phyloP scores from a whole-genome alignment of 2,888 invertebrate species.

The Adineta ricciae region DNA sequence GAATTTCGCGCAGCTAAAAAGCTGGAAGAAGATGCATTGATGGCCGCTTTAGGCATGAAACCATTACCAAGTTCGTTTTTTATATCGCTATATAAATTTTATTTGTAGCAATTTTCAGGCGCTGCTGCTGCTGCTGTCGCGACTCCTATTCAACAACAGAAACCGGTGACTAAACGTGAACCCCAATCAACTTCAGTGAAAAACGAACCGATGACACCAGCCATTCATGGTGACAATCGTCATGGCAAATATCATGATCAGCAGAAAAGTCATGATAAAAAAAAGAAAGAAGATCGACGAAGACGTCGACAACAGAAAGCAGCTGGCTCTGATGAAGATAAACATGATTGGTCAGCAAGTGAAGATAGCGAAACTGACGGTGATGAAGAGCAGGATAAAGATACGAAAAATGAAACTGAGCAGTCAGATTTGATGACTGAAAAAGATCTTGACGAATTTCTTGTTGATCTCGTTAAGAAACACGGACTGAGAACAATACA shows the following conservation, averaged over 20 bases:
- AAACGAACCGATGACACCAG: not conserved
- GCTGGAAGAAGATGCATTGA: constrained; percentile 29
- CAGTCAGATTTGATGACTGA: not conserved
- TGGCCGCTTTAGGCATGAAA: constrained; percentile 27
- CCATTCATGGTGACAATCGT: not conserved
- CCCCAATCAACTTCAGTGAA: not conserved
- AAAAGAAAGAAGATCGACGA: not conserved
- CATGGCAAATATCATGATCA: not conserved
- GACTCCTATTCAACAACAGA: not conserved
- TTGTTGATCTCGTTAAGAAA: constrained; percentile 24
- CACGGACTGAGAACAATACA: constrained; percentile 11
- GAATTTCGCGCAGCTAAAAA: constrained; percentile 31
- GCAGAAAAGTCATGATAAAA: not conserved
- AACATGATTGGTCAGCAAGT: not conserved
- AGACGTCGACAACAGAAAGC: not conserved
- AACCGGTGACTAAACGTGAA: not conserved
- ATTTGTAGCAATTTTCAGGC: not conserved
- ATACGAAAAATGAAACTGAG: not conserved
- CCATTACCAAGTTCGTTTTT: not conserved
- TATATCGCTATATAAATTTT: not conserved
- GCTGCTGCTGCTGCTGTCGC: not conserved
- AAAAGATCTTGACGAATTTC: constrained; percentile 27
- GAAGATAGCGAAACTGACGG: not conserved
- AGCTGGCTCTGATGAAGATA: not conserved
- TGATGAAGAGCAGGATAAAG: not conserved